Conservation (phyloP, 2,888 invertebrate genomes). For the Prosapia bicincta region DNA sequence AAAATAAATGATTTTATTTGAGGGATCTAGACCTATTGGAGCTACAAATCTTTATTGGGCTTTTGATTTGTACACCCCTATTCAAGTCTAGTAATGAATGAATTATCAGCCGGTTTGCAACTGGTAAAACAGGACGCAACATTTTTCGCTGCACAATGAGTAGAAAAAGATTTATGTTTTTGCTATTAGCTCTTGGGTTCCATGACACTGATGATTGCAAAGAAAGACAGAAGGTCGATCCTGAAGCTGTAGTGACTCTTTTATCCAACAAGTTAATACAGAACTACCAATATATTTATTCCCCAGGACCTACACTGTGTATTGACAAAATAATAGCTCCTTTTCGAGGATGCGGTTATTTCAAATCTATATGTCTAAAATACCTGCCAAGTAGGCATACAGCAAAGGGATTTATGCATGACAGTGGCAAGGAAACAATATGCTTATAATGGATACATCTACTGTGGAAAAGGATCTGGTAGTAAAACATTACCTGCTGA, state of each 20-base stretch:
- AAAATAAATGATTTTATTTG: no score
- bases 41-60: conserved; percentile 16
- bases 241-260: conserved; percentile 13
- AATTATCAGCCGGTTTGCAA: neutral
- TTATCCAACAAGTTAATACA: conserved; percentile 23
- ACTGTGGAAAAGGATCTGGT: no score
- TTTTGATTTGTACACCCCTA: no score
- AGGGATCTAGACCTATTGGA: neutral
- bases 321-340: conserved; percentile 25
- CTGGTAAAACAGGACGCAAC: conserved; percentile 16
- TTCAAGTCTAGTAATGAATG: no score
- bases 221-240: neutral
- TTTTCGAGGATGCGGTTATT: conserved; percentile 21
- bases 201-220: neutral
- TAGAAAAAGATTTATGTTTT: neutral
- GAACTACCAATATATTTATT: conserved; percentile 21
- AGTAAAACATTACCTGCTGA: neutral
- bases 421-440: neutral
- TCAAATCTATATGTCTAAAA: neutral
- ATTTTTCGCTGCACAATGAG: conserved; percentile 15
- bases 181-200: neutral
- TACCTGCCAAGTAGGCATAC: conserved; percentile 4
- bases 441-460: no score
- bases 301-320: conserved; percentile 10
- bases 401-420: conserved; percentile 34